These are phyloP conservation scores for Aurelia sp. DNA, from an alignment of 30 jellyfish, hydroid and myxozoan genomes.

Conservation along the genomic window DNA sequence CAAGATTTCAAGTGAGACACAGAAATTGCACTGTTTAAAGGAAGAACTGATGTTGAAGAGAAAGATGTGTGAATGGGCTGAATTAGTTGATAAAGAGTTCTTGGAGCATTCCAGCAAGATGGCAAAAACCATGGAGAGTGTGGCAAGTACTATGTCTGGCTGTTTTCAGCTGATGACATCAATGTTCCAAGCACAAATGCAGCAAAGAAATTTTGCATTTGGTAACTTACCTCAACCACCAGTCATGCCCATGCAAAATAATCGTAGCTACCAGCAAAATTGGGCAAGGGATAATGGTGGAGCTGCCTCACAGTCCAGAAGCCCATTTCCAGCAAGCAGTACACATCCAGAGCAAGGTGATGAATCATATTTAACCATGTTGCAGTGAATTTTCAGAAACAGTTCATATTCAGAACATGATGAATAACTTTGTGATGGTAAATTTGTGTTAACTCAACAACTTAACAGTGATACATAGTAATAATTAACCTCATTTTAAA, in stretches of 20 bases:
- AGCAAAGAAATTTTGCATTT: background rate
- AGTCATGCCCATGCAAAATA: background rate
- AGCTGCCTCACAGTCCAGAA: too few species aligned
- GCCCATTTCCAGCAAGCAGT: too few species aligned
- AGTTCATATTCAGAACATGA: too few species aligned
- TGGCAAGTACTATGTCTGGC: background rate
- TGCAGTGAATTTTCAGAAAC: too few species aligned
- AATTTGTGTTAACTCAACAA: too few species aligned
- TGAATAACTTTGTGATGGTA: too few species aligned
- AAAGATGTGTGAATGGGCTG: background rate
- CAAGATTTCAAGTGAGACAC: background rate
- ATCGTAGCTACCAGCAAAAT: too few species aligned
- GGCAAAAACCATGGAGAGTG: slow-evolving; percentile 11
- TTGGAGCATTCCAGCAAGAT: slow-evolving; percentile 1
- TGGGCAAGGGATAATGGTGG: too few species aligned
- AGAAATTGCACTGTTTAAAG: background rate
- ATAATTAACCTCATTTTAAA: too few species aligned
- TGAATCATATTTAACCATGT: too few species aligned
- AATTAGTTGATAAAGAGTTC: background rate
- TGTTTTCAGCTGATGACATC: background rate
- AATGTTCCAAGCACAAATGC: background rate
- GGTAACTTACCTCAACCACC: background rate
- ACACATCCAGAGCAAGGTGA: too few species aligned
- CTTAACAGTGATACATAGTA: too few species aligned
- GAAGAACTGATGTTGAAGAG: background rate